phyloP scores from a whole-genome alignment of 1,140 invertebrate genomes.

The Drosophila virilis region DNA sequence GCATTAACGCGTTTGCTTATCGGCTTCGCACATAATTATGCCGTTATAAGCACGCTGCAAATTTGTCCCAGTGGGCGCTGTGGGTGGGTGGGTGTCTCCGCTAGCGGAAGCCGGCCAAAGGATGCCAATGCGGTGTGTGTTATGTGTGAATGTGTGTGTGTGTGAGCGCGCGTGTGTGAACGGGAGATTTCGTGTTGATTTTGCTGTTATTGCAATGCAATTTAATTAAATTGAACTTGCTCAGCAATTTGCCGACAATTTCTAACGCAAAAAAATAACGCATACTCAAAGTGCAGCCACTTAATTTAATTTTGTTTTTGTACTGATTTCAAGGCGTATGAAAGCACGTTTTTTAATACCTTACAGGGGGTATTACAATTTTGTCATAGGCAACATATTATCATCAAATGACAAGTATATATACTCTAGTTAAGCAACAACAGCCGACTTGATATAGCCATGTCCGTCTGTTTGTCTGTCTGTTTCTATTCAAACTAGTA shows the following conservation, averaged over 20 bases:
- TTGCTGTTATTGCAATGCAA: constrained; percentile 39
- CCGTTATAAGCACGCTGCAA: constrained; percentile 65
- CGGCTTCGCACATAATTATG: constrained; percentile 66
- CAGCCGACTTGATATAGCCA: no score
- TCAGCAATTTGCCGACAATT: constrained; percentile 19
- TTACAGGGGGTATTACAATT: no score
- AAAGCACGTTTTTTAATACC: no score
- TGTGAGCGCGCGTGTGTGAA: neutral
- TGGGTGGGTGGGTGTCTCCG: neutral
- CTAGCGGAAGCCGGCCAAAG: constrained; percentile 25
- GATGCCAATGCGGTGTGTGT: constrained; percentile 25
- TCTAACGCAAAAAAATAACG: constrained; percentile 1
- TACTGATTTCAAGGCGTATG: neutral
- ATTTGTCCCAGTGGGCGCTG: constrained; percentile 26
- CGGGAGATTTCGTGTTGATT: constrained; percentile 40
- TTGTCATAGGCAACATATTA: no score
- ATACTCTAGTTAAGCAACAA: no score
- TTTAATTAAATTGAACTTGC: constrained; percentile 58
- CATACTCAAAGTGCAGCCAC: constrained; percentile 2
- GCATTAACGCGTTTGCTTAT: constrained; percentile 55
- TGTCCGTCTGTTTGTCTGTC: no score
- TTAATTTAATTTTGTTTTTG: neutral
- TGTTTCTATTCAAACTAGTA: no score
- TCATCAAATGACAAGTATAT: no score
- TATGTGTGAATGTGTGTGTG: constrained; percentile 16